Conservation (phyloP, 2,797 vertebrate genomes). For the Peromyscus eremicus region DNA sequence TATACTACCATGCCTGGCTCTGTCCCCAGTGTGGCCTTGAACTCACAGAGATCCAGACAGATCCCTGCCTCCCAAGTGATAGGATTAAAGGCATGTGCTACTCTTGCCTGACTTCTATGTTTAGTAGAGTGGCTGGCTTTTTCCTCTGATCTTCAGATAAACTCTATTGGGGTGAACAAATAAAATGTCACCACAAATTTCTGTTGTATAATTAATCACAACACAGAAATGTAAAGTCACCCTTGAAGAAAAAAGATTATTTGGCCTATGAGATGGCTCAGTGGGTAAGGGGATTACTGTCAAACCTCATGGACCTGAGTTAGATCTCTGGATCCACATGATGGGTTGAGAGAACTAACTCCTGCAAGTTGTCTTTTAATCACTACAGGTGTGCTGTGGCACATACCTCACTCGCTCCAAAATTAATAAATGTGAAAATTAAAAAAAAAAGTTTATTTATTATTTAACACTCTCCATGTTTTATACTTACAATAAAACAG, state of each 20-base stretch:
- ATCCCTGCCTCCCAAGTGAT: no score
- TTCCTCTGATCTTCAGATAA: no score
- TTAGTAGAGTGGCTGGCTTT: no score
- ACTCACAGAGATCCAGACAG: no score
- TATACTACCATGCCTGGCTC: no score
- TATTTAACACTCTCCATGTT: background rate
- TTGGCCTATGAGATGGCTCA: background rate
- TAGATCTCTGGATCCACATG: background rate
- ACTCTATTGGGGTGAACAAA: no score
- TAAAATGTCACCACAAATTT: no score
- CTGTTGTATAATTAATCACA: conserved; percentile 32
- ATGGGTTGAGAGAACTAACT: background rate
- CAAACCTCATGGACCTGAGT: background rate
- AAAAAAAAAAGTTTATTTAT: background rate
- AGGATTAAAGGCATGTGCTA: no score
- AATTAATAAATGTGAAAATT: background rate
- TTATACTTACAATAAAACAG: background rate
- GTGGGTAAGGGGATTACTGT: background rate
- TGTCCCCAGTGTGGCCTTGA: no score
- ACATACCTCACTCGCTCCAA: fast-evolving
- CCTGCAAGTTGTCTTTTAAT: background rate
- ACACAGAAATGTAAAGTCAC: background rate
- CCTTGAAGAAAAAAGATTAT: background rate
- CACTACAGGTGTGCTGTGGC: no score
- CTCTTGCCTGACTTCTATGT: no score